A percentile compares a stretch with the other conserved stretches of the same genome.
phyloP scores from a whole-genome alignment of 2,888 invertebrate genomes.

The Rhogogaster chlorosoma region DNA sequence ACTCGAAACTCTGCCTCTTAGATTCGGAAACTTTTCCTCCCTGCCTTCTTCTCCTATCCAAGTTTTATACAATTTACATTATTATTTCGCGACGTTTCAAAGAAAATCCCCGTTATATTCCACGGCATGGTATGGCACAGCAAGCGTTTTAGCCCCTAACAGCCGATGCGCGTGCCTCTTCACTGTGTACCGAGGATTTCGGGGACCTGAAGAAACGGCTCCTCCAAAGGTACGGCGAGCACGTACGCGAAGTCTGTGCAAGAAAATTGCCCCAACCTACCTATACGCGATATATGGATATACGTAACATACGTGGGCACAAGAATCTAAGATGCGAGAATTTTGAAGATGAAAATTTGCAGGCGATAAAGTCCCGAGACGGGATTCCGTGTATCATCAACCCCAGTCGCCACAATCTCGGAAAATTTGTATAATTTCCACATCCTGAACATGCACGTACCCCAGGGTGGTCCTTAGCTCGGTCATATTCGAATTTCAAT shows the following conservation, averaged over 20 bases:
- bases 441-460: no score
- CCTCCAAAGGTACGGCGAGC: not conserved
- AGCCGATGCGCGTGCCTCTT: slow-evolving; percentile 24
- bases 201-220: not conserved
- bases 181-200: slow-evolving; percentile 40
- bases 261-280: not conserved
- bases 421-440: no score
- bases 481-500: no score
- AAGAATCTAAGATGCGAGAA: no score
- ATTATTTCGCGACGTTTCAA: not conserved
- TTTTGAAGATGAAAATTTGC: no score
- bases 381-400: no score
- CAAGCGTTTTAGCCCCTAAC: not conserved
- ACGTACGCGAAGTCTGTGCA: slow-evolving; percentile 26
- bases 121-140: not conserved
- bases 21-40: not conserved
- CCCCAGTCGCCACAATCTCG: no score
- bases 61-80: not conserved
- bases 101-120: not conserved
- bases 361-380: no score
- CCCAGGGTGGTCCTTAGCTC: no score
- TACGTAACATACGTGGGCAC: not conserved
- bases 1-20: not conserved
- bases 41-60: not conserved
- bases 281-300: not conserved